phyloP scores from a whole-genome alignment of 1,140 invertebrate genomes.

The Drosophila seguyi region DNA sequence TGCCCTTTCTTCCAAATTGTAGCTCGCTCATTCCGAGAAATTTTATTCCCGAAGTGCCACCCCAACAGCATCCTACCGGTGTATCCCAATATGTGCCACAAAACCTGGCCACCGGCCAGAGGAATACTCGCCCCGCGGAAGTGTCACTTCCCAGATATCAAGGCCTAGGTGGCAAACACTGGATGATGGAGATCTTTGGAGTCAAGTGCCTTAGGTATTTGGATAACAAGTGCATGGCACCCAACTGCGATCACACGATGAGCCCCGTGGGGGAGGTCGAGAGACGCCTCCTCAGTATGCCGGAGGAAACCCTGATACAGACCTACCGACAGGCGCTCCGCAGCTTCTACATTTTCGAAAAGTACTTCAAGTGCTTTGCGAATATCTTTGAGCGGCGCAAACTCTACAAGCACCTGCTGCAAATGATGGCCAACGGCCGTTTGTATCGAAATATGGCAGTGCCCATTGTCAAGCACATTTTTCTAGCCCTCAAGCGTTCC shows the following conservation, averaged over 20 bases:
- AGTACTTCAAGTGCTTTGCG: constrained; percentile 35
- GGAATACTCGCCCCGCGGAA: background rate
- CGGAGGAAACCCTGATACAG: background rate
- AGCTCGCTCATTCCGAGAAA: background rate
- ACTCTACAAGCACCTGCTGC: constrained; percentile 19
- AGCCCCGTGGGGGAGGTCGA: constrained; percentile 20
- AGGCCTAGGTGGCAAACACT: background rate
- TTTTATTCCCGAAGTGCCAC: background rate
- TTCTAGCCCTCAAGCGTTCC: constrained; percentile 4
- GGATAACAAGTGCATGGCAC: constrained; percentile 5
- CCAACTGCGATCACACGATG: constrained; percentile 43
- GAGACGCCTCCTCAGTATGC: constrained; percentile 15
- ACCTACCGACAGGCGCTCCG: constrained; percentile 9
- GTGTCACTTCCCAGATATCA: background rate
- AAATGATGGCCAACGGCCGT: constrained; percentile 43
- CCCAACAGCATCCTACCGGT: background rate
- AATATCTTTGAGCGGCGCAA: constrained; percentile 34
- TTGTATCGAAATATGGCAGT: constrained; percentile 27
- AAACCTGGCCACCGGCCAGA: background rate
- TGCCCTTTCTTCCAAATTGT: too few relatives aligned
- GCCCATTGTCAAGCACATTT: constrained; percentile 3
- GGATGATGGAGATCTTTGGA: constrained; percentile 31
- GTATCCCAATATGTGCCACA: background rate
- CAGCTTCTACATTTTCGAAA: constrained; percentile 24
- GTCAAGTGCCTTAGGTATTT: constrained; percentile 44